Conservation (phyloP, 1,140 invertebrate species). For the Drosophila erecta region DNA sequence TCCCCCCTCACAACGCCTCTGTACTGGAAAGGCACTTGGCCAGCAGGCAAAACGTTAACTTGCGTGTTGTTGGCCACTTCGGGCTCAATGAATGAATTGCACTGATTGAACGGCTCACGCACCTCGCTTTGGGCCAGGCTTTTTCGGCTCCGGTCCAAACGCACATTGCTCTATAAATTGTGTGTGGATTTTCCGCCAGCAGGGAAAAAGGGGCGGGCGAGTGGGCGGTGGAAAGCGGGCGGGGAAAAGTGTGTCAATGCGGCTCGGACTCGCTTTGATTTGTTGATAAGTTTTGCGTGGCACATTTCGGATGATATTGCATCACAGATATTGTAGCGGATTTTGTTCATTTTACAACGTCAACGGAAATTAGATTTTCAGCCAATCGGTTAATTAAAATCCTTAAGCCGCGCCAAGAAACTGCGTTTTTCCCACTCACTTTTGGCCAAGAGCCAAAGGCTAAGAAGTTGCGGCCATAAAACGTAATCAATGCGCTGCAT, state of each 20-base stretch:
- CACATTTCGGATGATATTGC: conserved; percentile 50
- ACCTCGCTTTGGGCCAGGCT: conserved; percentile 48
- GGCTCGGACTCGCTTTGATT: conserved; percentile 54
- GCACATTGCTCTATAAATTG: conserved; percentile 62
- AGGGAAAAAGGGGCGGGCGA: conserved; percentile 9
- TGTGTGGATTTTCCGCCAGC: conserved; percentile 42
- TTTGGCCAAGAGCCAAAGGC: conserved; percentile 38
- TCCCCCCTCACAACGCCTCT: conserved; percentile 3
- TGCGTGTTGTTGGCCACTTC: conserved; percentile 64
- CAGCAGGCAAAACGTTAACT: conserved; percentile 33
- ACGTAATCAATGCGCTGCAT: conserved; percentile 63
- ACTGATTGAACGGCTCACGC: conserved; percentile 76
- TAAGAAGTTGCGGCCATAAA: conserved; percentile 56
- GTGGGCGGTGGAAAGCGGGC: conserved; percentile 21
- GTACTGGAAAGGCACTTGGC: conserved; percentile 52
- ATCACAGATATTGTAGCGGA: conserved; percentile 31
- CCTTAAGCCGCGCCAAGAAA: conserved; percentile 38
- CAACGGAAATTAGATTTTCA: conserved; percentile 74
- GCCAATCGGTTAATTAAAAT: conserved; percentile 69
- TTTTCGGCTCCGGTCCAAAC: conserved; percentile 17
- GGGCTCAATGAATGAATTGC: conserved; percentile 78
- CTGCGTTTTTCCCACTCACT: conserved; percentile 47
- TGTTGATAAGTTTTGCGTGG: conserved; percentile 71
- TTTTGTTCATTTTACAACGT: conserved; percentile 9
- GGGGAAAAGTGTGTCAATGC: conserved; percentile 63